phyloP scores from a whole-genome alignment of 2,797 vertebrate species.

The Kryptolebias ocellatus region DNA sequence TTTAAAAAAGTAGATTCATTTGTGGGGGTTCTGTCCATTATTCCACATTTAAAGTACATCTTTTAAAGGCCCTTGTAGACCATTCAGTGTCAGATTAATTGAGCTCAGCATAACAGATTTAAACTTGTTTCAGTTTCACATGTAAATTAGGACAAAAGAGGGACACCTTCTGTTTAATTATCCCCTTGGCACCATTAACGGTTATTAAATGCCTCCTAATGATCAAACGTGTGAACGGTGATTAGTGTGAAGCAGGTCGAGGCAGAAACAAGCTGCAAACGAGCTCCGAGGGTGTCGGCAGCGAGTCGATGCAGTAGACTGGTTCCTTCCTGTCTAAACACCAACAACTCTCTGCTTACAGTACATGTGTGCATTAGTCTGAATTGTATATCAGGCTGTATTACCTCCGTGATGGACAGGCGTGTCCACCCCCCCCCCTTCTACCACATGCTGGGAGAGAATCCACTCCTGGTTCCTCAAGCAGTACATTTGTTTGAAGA shows the following conservation, averaged over 20 bases:
- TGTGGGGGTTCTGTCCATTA: too few species aligned
- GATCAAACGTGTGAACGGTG: constrained; percentile 6
- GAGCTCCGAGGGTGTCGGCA: neutral
- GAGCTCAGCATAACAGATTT: neutral
- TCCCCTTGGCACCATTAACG: constrained; percentile 8
- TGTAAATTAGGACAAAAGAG: constrained; percentile 13
- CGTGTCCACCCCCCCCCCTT: constrained; percentile 13
- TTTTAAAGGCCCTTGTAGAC: too few species aligned
- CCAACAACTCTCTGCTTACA: constrained; percentile 11
- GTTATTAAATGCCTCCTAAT: constrained; percentile 21
- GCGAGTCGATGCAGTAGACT: neutral
- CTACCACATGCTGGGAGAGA: constrained; percentile 18
- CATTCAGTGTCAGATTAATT: neutral
- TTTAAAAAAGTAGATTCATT: too few species aligned
- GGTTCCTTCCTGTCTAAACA: constrained; percentile 11
- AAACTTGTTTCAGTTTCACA: constrained; percentile 22
- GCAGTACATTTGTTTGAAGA: constrained; percentile 15
- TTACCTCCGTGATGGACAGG: constrained; percentile 51
- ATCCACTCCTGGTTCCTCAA: constrained; percentile 12
- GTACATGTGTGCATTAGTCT: constrained; percentile 33
- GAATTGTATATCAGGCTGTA: constrained; percentile 32
- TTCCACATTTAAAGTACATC: too few species aligned
- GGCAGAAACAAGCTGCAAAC: constrained; percentile 6
- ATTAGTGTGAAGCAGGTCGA: constrained; percentile 4
- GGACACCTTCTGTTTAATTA: constrained; percentile 16